Evolutionary conservation across 2,113 vertebrate genomes (phyloP), one percentile per base, ranked within the genome.

Genomic region (Corvus cornix): DNA sequence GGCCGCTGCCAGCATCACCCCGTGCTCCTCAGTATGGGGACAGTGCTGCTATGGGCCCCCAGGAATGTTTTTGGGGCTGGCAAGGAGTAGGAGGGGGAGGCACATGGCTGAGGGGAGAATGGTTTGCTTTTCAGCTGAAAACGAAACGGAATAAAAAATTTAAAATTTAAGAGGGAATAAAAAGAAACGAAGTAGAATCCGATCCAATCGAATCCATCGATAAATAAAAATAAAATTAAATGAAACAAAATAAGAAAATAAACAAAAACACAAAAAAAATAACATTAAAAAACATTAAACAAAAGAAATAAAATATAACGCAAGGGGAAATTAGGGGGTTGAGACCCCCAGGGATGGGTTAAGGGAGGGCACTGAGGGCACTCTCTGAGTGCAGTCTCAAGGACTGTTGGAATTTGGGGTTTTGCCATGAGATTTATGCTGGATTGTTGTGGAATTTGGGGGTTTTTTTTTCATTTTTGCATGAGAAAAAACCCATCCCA

Each of bases 1-100:
- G 10, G 21, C 1, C 1, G 0, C 13, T 15, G n/a, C 9, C 3
- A 1, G 81, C 26, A 73, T 51, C 59, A 9, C 30, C 16, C 20
- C 0, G 0, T 10, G 2, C 9, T 16, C 21, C 11, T 11, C 24
- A 2, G 23, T 2, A 5, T 0, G 3, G 49, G 58, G 33, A 14
- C 15, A 51, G 14, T 0, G 51, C 14, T 69, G 49, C 12, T 18
- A 1, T 3, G 31, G 13, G 20, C 2, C 13, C 55, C 26, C 14
- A 11, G 2, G 33, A 68, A 64, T 1, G 9, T 17, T 70, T 28
- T 28, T 4, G 30, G 46, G 56, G 6, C 9, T 69, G 60, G 28
- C 26, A 44, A 35, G 27, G 39, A 63, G n/a, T 2, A 39, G 63
- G 16, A 64, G 16, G 19, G n/a, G 9, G 14, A 24, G 17, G 26